Evolutionary conservation across 1,140 invertebrate species (phyloP).

Genomic region (Orchesella cincta): DNA sequence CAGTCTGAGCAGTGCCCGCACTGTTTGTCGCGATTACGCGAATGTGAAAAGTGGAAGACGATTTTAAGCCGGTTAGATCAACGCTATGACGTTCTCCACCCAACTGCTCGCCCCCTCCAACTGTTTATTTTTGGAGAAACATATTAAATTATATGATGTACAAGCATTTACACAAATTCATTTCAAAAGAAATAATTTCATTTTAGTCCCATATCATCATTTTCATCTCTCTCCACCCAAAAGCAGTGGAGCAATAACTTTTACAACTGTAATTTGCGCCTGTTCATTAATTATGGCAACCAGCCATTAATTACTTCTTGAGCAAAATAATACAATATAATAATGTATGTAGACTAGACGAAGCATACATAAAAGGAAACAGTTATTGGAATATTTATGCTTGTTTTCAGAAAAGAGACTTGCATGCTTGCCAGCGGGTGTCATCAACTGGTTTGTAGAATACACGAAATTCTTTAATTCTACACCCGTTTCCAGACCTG

Average conservation of each 20-base stretch:
- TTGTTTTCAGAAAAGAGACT: neutral
- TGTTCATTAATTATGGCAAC: neutral
- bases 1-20: slow-evolving; percentile 73
- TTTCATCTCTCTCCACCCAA: neutral
- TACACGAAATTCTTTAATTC: slow-evolving; percentile 35
- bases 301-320: neutral
- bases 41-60: slow-evolving; percentile 75
- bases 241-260: neutral
- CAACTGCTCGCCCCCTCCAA: slow-evolving; percentile 20
- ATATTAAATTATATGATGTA: neutral
- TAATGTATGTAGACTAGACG: neutral
- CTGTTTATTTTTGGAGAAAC: neutral
- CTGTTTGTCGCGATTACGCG: slow-evolving; percentile 79
- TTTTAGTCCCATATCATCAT: neutral
- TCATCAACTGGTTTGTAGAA: slow-evolving; percentile 33
- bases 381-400: neutral
- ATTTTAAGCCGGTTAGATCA: slow-evolving; percentile 65
- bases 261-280: no score
- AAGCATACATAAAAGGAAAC: neutral
- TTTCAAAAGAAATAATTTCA: neutral
- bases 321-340: neutral
- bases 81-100: slow-evolving; percentile 36
- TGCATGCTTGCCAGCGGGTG: slow-evolving; percentile 42
- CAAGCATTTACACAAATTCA: no score
- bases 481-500: slow-evolving; percentile 42